Evolutionary conservation across 2,888 invertebrate species (phyloP), one percentile per base, ranked within the genome.

Genomic region (Cremastinae sp.): DNA sequence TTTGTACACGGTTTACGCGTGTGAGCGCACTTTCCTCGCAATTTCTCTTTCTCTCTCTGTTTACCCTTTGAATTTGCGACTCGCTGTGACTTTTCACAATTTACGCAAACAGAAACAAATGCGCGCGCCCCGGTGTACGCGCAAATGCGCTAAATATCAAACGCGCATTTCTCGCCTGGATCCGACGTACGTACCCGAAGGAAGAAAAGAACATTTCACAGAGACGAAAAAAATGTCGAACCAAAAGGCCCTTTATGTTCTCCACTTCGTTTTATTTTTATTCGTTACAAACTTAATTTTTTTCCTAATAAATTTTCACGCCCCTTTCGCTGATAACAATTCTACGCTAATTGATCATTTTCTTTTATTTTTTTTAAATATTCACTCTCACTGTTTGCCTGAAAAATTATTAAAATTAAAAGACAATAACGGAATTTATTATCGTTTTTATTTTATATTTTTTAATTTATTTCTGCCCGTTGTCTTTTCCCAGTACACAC

Each of bases 71-170:
- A 79, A 78, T 78, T 79, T 47, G 64, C 73, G 61, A 70, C 74
- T 79, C 73, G 80, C 78, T 47, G 61, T 53, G 62, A 62, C 84
- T 82, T 82, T 82, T 70, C 81, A 79, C 81, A 78, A 80, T 83
- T 82, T 53, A 58, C 68, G 43, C 53, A 39, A 43, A 20, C 18
- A 18, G 81, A 81, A 80, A 78, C 80, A 78, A 79, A 82, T 82
- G 83, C 82, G 81, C 84, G 84, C 79, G 81, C 28, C 49, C 41
- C 43, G 56, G 71, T 55, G 51, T 2, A 10, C 16, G 16, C n/a
- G n/a, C n/a, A 12, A 51, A 22, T 37, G 39, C 37, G 53, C 18
- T n/a, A 10, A 62, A 14, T 5, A 35, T 55, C 47, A 64, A 64
- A 12, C 51, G 9, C 49, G 47, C 45, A 37, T 35, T 8, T 41